Percentiles rank a stretch among this genome's conserved stretches.
Evolutionary conservation across 1,140 invertebrate genomes (phyloP).

Genomic region (Pollicipes pollicipes): DNA sequence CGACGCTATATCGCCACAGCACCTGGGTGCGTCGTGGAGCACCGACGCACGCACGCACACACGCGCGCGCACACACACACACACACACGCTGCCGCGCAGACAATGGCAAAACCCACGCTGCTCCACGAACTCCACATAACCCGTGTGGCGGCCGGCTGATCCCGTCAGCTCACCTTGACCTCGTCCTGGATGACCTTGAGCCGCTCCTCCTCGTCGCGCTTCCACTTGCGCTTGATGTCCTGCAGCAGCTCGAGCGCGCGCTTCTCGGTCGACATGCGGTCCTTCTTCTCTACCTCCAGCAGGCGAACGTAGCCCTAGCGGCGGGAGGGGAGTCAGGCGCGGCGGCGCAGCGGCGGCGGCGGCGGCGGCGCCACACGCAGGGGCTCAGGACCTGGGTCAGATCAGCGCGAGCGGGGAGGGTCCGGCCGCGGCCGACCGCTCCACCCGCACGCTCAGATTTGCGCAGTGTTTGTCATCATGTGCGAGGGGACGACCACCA

Average conservation of each 20-base stretch:
- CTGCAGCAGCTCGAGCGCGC: conserved; percentile 18
- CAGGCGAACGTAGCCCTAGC: neutral
- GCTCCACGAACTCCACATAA: no score
- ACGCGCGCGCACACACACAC: no score
- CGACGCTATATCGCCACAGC: no score
- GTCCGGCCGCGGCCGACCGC: neutral
- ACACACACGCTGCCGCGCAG: no score
- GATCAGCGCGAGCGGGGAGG: neutral
- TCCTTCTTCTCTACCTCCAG: conserved; percentile 16
- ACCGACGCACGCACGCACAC: no score
- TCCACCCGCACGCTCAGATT: neutral
- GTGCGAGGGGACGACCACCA: no score
- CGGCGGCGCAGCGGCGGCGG: no score
- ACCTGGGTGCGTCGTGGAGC: no score
- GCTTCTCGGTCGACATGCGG: conserved; percentile 17
- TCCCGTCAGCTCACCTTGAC: conserved; percentile 15
- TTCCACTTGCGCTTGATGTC: conserved; percentile 21
- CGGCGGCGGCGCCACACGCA: no score
- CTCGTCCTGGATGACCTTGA: conserved; percentile 11
- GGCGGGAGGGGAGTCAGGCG: neutral
- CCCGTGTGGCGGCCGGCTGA: no score
- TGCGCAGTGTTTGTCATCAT: conserved; percentile 7
- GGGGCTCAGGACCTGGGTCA: neutral
- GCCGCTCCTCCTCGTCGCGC: conserved; percentile 15
- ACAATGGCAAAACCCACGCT: no score